Conservation (phyloP, 92 coral and sea anemone genomes). For the Palythoa caribaeorum region DNA sequence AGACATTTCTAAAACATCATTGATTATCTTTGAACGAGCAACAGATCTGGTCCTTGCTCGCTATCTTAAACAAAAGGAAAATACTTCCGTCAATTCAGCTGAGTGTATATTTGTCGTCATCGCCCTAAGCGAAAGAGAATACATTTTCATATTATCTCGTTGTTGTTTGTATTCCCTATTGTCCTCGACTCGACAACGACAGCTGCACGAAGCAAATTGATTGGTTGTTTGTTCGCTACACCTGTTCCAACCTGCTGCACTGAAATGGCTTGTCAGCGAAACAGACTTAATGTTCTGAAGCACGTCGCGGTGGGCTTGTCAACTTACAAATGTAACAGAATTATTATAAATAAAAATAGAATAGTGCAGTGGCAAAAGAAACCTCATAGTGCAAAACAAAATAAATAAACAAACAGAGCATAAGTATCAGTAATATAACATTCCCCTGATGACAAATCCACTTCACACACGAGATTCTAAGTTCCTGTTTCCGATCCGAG, state of each 20-base stretch:
- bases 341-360: neutral
- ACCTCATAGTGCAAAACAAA: neutral
- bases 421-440: neutral
- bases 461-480: neutral
- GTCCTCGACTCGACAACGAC: constrained; percentile 35
- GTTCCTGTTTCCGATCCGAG: neutral
- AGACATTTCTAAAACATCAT: neutral
- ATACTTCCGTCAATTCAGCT: neutral
- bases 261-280: constrained; percentile 14
- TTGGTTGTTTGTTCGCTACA: constrained; percentile 32
- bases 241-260: constrained; percentile 51
- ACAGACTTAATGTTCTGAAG: neutral
- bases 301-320: neutral
- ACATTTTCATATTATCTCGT: constrained; percentile 22
- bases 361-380: neutral
- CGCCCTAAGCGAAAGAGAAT: constrained; percentile 26
- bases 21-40: neutral
- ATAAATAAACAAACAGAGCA: neutral
- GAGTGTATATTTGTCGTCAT: neutral
- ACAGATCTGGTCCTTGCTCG: neutral
- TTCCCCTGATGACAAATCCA: neutral
- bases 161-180: constrained; percentile 25
- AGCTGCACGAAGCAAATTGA: constrained; percentile 7
- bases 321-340: neutral
- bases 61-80: constrained; percentile 15